phyloP scores from a whole-genome alignment of 2,797 vertebrate genomes.

The Chrosomus eos region DNA sequence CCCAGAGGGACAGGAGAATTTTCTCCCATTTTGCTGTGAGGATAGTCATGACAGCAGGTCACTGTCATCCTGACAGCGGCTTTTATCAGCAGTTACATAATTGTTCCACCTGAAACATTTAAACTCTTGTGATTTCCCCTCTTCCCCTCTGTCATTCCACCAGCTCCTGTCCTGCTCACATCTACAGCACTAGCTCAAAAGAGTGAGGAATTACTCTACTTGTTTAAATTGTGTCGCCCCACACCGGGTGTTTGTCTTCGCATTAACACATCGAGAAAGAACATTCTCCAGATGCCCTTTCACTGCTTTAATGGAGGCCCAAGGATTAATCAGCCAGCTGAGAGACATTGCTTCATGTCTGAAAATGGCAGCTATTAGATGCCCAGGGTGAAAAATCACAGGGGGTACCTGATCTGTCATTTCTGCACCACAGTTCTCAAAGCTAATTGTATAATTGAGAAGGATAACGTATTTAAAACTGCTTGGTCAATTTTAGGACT shows the following conservation, averaged over 20 bases:
- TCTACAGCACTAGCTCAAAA: slow-evolving; percentile 19
- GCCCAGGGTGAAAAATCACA: not conserved
- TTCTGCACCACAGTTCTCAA: slow-evolving; percentile 16
- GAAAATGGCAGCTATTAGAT: slow-evolving; percentile 7
- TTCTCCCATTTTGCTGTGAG: not conserved
- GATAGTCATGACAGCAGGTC: slow-evolving; percentile 8
- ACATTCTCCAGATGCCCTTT: slow-evolving; percentile 9
- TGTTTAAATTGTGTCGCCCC: slow-evolving; percentile 21
- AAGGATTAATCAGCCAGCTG: slow-evolving; percentile 7
- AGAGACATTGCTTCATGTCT: not conserved
- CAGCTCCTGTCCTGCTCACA: not conserved
- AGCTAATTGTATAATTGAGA: slow-evolving; percentile 4
- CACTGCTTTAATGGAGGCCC: not conserved
- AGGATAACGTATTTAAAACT: not conserved
- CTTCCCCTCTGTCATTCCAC: slow-evolving; percentile 13
- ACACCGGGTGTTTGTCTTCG: slow-evolving; percentile 32
- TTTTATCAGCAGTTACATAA: slow-evolving; percentile 49
- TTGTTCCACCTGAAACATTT: slow-evolving; percentile 48
- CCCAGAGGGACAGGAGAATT: not conserved
- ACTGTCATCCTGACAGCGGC: slow-evolving; percentile 32
- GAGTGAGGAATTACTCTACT: slow-evolving; percentile 25
- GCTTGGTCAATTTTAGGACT: not conserved
- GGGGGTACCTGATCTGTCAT: slow-evolving; percentile 5
- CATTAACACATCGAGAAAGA: slow-evolving; percentile 16
- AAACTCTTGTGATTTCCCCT: slow-evolving; percentile 27